These are phyloP conservation scores for Aulostomus chinensis DNA, from an alignment of 2,797 vertebrate genomes.

Conservation along the genomic window DNA sequence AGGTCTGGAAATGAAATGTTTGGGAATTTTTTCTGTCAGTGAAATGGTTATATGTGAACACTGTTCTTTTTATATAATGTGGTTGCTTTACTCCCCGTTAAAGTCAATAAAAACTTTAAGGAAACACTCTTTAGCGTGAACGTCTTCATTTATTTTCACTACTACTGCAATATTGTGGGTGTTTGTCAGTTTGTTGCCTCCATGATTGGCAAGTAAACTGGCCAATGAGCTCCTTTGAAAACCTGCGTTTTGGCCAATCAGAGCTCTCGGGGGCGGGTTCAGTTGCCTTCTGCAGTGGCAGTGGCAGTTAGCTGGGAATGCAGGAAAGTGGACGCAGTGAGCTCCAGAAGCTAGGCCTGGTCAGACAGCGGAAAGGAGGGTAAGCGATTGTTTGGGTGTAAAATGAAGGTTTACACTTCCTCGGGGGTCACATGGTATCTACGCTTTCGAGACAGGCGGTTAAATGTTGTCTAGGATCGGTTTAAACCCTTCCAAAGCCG, in stretches of 20 bases:
- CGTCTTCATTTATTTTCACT: not conserved
- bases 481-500: not conserved
- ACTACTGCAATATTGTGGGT: slow-evolving; percentile 5
- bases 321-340: slow-evolving; percentile 38
- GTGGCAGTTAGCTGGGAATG: slow-evolving; percentile 16
- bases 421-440: fast-evolving
- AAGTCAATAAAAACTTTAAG: slow-evolving; percentile 84
- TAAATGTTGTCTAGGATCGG: fast-evolving
- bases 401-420: fast-evolving
- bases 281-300: not conserved
- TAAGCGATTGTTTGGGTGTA: slow-evolving; percentile 1
- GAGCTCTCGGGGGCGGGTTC: slow-evolving; percentile 30
- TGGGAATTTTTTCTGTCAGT: slow-evolving; percentile 65
- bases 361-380: not conserved
- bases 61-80: slow-evolving; percentile 81
- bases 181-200: fast-evolving
- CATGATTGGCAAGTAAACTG: slow-evolving; percentile 11
- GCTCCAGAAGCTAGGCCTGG: not conserved
- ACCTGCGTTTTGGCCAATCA: slow-evolving; percentile 45
- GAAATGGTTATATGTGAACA: slow-evolving; percentile 75
- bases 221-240: slow-evolving; percentile 19
- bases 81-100: slow-evolving; percentile 78
- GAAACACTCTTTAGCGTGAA: slow-evolving; percentile 35
- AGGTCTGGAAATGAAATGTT: slow-evolving; percentile 79
- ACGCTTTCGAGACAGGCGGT: fast-evolving